Evolutionary conservation across 1,140 invertebrate genomes (phyloP).

Genomic region (Scaptomyza hsui): DNA sequence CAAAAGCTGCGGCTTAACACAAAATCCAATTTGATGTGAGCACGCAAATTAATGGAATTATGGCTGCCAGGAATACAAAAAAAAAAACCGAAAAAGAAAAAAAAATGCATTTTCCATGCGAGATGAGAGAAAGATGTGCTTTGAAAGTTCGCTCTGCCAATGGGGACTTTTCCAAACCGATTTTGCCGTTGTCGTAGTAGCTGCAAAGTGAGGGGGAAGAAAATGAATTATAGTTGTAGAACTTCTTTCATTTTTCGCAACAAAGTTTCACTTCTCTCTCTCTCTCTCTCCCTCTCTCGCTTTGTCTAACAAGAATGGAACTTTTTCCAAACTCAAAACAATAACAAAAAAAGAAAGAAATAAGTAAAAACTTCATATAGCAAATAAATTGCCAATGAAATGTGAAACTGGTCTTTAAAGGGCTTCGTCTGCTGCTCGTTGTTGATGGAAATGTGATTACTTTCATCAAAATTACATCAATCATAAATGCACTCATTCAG

Average conservation of each 20-base stretch:
- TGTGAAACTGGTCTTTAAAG: conserved; percentile 68
- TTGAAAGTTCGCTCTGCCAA: conserved; percentile 50
- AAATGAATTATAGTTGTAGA: conserved; percentile 65
- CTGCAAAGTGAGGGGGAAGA: background rate
- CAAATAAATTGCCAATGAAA: conserved; percentile 73
- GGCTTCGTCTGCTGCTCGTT: conserved; percentile 40
- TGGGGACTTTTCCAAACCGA: conserved; percentile 49
- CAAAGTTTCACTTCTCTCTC: conserved; percentile 51
- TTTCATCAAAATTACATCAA: conserved; percentile 81
- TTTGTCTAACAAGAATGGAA: conserved; percentile 65
- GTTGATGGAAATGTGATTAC: conserved; percentile 64
- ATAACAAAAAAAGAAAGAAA: background rate
- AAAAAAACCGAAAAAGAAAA: background rate
- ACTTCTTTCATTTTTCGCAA: conserved; percentile 76
- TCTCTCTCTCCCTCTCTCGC: conserved; percentile 3
- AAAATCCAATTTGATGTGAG: conserved; percentile 56
- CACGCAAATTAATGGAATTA: conserved; percentile 72
- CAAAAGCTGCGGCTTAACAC: conserved; percentile 33
- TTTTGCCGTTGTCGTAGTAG: conserved; percentile 48
- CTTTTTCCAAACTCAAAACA: conserved; percentile 47
- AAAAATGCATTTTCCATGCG: conserved; percentile 63
- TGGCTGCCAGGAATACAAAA: conserved; percentile 29
- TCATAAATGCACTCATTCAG: conserved; percentile 77
- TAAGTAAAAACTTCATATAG: conserved; percentile 14
- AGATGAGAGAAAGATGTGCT: conserved; percentile 47